These are phyloP conservation scores for Megalops cyprinoides DNA, from an alignment of 2,797 vertebrate species.

Conservation along the genomic window DNA sequence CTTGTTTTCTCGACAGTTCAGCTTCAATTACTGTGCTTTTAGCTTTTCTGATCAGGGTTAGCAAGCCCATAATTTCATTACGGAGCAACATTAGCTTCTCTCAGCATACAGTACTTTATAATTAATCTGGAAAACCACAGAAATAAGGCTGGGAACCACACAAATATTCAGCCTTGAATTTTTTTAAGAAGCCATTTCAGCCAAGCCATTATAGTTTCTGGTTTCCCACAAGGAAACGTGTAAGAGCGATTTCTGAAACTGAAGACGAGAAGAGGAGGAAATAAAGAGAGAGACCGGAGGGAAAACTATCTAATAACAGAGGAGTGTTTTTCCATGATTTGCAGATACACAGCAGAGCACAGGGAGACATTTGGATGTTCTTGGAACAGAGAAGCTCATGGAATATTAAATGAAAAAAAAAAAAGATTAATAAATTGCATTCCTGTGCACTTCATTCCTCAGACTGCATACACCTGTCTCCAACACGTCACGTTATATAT, in stretches of 20 bases:
- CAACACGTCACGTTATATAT: neutral
- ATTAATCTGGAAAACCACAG: neutral
- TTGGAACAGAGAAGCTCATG: neutral
- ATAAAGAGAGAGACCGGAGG: neutral
- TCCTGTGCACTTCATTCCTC: neutral
- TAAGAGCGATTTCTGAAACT: neutral
- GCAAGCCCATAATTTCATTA: neutral
- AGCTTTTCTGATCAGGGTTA: neutral
- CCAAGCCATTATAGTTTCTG: slow-evolving; percentile 4
- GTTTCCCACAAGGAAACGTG: neutral
- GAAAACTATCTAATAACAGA: slow-evolving; percentile 13
- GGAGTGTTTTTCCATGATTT: neutral
- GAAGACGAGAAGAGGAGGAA: neutral
- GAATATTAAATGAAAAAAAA: neutral
- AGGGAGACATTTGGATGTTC: neutral
- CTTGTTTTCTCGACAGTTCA: neutral
- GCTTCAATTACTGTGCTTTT: neutral
- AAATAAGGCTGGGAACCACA: neutral
- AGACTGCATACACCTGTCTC: neutral
- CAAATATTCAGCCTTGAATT: neutral
- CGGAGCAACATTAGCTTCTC: neutral
- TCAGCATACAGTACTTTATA: neutral
- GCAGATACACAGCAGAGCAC: neutral
- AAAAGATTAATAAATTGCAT: neutral
- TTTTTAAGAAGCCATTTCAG: neutral